Evolutionary conservation across 1,140 invertebrate species (phyloP).

Genomic region (Aphis craccivora): DNA sequence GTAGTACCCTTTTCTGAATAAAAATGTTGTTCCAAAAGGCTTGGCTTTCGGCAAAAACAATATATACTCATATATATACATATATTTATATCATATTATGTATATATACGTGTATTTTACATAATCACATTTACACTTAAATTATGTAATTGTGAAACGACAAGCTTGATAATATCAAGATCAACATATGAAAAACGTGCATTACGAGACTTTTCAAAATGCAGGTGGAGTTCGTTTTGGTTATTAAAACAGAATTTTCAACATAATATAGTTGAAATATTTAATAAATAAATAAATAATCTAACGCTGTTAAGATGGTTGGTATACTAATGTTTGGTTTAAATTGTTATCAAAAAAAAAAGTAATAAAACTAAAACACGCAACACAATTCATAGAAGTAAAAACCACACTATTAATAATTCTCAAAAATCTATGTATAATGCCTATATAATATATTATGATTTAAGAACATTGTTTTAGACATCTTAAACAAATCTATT

Average conservation of each 20-base stretch:
- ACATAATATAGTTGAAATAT: neutral
- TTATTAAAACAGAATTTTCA: neutral
- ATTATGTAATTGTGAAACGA: conserved; percentile 5
- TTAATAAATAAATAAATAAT: neutral
- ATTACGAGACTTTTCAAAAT: conserved; percentile 32
- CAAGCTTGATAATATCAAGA: conserved; percentile 31
- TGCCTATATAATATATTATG: neutral
- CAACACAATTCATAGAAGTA: conserved; percentile 34
- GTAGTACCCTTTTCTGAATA: conserved; percentile 50
- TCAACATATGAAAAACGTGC: neutral
- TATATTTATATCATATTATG: neutral
- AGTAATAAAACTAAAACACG: conserved; percentile 45
- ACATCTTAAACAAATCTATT: conserved; percentile 27
- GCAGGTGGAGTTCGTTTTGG: conserved; percentile 56
- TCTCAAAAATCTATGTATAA: neutral
- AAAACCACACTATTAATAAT: neutral
- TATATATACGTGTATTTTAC: neutral
- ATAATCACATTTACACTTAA: neutral
- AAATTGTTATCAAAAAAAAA: neutral
- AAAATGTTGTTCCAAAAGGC: conserved; percentile 51
- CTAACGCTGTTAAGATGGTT: conserved; percentile 8
- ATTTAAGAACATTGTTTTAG: neutral
- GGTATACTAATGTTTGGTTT: neutral
- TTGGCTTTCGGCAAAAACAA: conserved; percentile 49
- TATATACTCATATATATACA: neutral